Percentiles rank a stretch among this genome's conserved stretches.
phyloP scores from a whole-genome alignment of 2,113 vertebrate species.

The Sceloporus tristichus region DNA sequence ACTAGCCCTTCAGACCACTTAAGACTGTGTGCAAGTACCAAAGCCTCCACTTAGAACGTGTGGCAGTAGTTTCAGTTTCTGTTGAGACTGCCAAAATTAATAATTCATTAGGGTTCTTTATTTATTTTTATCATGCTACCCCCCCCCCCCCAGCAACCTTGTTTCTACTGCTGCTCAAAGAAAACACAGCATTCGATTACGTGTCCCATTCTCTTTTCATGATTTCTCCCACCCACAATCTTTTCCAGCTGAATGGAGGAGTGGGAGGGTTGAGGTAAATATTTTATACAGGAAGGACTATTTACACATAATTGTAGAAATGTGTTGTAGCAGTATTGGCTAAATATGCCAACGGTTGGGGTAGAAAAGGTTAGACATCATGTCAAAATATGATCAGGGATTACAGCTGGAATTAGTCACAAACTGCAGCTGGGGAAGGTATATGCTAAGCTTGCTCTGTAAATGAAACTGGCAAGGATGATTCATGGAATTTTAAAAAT shows the following conservation, averaged over 20 bases:
- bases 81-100: not conserved
- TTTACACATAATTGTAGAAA: not conserved
- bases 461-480: not conserved
- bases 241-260: not conserved
- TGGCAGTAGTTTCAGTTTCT: not conserved
- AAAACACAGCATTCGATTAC: not conserved
- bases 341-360: not conserved
- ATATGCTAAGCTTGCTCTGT: not conserved
- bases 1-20: too few relatives aligned
- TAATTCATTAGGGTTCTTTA: not conserved
- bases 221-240: not conserved
- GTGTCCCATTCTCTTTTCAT: not conserved
- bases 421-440: not conserved
- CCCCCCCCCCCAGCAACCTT: not conserved
- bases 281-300: not conserved
- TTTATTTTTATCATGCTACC: not conserved
- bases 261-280: not conserved
- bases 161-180: not conserved
- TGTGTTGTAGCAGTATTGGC: not conserved
- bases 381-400: conserved; percentile 18
- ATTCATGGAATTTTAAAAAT: not conserved
- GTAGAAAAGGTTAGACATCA: not conserved
- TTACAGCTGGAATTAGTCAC: not conserved
- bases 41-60: not conserved
- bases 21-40: not conserved